Evolutionary conservation across 2,797 vertebrate genomes (phyloP), one percentile per base, ranked within the genome.

Genomic region (Carapus acus): DNA sequence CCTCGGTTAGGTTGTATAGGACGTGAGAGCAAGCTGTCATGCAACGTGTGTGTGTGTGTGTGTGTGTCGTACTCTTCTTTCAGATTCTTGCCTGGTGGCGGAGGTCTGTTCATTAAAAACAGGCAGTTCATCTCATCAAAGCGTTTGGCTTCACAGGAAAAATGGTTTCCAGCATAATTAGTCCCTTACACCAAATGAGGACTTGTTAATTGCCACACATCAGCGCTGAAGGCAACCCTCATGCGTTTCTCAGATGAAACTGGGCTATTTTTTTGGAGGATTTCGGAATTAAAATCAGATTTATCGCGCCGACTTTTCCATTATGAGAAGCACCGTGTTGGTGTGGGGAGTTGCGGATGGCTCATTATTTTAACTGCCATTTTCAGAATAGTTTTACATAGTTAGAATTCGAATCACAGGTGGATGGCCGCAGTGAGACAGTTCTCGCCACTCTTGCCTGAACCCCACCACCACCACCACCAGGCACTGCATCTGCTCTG

Each of bases 81-180:
- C 36, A 44, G 38, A 34, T 53, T 53, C 16, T 46, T 55, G 51
- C 40, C 70, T 53, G 51, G 31, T 23, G 55, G 45, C 51, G 58
- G 49, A 64, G 21, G 59, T 43, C 27, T 43, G 58, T 58, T 74
- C 53, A 57, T 76, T 56, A 69, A 49, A 37, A 8, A 48, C n/a
- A 27, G 42, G 12, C 55, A 29, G 24, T 64, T 66, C 51, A 27
- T 73, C 38, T 73, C 43, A 18, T 29, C 22, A 9, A 3, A 16
- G 50, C 41, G 9, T 50, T 60, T 19, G 1, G 51, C 54, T 48
- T 51, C 24, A 7, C 19, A 3, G 36, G 34, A 36, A 51, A 59
- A 53, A 61, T 22, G 37, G 6, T 27, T 43, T 59, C 49, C 45
- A 41, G 17, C 23, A 41, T 47, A 57, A 65, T 44, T 16, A 44